Evolutionary conservation across 2,888 invertebrate genomes (phyloP), one percentile per base, ranked within the genome.

Genomic region (Boloria euphrosyne): DNA sequence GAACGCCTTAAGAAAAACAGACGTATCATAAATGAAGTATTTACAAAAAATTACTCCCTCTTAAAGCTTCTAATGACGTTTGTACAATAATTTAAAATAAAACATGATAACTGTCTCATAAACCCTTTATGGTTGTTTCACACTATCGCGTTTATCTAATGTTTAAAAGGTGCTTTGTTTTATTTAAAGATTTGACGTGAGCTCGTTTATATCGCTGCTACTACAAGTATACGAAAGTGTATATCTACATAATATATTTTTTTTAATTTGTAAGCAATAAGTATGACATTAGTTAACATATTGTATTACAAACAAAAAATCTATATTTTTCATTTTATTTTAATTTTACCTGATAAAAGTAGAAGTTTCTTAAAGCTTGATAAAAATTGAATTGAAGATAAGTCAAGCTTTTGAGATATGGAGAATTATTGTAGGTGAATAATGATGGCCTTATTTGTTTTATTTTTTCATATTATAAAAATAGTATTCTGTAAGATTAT

Each of bases 151-250:
- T 75, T 73, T 72, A 79, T 77, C 77, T 74, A 71, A 71, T 74
- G 71, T 75, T 76, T 82, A 78, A 80, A 78, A 78, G 77, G 75
- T 73, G 77, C 78, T 82, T 81, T 82, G 78, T 80, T 80, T 58
- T 61, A 16, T 62, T 47, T n/a, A 22, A 16, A 3, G 22, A 46
- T 46, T n/a, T 18, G n/a, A 22, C 47, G 47, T 63, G 44, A 57
- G 59, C 51, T 59, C 4, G 44, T 31, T 62, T 46, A 52, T 17
- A 51, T 7, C 2, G 10, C 10, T 10, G 10, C 10, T 38, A 7
- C 31, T 10, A 7, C 31, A n/a, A 31, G 16, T 47, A n/a, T 16
- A 1, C n/a, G 51, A 44, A 27, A n/a, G 10, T 52, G 5, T 51
- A 51, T 51, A 27, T 13, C 22, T 22, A 22, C 22, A 22, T 22